Evolutionary conservation across 1,140 invertebrate species (phyloP), one percentile per base, ranked within the genome.

Genomic region (Scaptomyza graminum): DNA sequence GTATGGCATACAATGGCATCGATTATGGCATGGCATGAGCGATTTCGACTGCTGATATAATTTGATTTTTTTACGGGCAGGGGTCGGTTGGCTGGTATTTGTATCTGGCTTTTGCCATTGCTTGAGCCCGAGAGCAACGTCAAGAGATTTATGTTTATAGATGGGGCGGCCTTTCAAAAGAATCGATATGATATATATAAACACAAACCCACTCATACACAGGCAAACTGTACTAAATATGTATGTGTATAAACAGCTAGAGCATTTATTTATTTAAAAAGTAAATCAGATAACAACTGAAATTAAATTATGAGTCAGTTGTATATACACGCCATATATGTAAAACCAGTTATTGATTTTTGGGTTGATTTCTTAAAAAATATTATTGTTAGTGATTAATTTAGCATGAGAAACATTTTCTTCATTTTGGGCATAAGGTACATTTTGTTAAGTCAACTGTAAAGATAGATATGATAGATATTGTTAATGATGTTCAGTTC

Each of bases 1-100:
- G 37, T 84, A 70, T 84, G 73, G 81, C 65, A 80, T 84, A 84
- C 81, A 84, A 85, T 84, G 76, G 44, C 74, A 76, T 76, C 68
- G 76, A 83, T 85, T 85, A 75, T 72, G 68, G 73, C 56, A 41
- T 50, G 63, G 41, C 18, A 25, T 56, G 49, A 18, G 16, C 60
- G 64, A 69, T 49, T 55, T 51, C 25, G 55, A 57, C 11, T 25
- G 66, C 61, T 71, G 65, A 41, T 54, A 60, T 72, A 54, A 18
- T 47, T 18, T 46, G 65, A 55, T 46, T 51, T 68, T 62, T 68
- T 62, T 52, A n/a, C n/a, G 39, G 44, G 66, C 55, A 62, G 28
- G 62, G 62, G 63, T 65, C 62, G 56, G 47, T 50, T 44, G 51
- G 1, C 18, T 54, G 7, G 31, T 34, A 34, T 9, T 2, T 34